A percentile compares a stretch with the other conserved stretches of the same genome.
Evolutionary conservation across 2,113 vertebrate species (phyloP).

Genomic region (Oriolus oriolus): DNA sequence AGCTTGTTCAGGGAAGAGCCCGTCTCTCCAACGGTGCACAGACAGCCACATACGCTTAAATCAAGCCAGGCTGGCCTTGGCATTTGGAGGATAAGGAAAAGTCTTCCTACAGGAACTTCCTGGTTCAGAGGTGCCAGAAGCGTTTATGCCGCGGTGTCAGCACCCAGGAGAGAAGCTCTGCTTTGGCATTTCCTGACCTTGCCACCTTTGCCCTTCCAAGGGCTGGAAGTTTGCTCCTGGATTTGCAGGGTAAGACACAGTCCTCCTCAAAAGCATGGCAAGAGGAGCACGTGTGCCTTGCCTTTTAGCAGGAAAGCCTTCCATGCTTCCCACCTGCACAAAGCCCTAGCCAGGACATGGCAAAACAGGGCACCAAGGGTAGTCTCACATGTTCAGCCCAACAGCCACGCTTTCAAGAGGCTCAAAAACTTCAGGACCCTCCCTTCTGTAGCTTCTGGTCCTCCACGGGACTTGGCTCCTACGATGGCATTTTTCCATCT

Average conservation of each 20-base stretch:
- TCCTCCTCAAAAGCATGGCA: fast-evolving
- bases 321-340: neutral
- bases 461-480: fast-evolving
- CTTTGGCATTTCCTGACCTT: neutral
- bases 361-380: neutral
- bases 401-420: neutral
- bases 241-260: neutral
- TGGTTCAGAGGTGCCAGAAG: neutral
- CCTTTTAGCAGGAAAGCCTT: neutral
- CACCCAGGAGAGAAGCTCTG: neutral
- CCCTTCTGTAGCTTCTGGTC: neutral
- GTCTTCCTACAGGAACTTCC: neutral
- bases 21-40: fast-evolving
- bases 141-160: fast-evolving
- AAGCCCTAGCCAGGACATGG: neutral
- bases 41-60: fast-evolving
- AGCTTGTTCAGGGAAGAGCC: neutral
- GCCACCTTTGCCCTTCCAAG: neutral
- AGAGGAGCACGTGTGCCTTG: fast-evolving
- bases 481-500: fast-evolving
- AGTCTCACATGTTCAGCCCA: neutral
- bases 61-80: neutral
- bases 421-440: neutral
- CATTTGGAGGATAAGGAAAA: neutral
- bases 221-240: neutral